phyloP scores from a whole-genome alignment of 2,888 invertebrate genomes.

The Nephrotoma guestfalica region DNA sequence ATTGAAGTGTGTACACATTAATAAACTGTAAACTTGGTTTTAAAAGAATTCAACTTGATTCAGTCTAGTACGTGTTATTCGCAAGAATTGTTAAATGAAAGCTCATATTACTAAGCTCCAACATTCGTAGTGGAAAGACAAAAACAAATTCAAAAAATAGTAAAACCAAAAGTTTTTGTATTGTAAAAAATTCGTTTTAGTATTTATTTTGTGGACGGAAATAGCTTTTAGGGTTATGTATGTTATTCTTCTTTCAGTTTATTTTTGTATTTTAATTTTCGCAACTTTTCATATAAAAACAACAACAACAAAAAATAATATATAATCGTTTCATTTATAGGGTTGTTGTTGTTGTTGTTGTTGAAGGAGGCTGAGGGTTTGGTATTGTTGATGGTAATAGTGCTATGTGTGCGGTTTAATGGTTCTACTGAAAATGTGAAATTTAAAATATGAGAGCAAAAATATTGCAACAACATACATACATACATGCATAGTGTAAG shows the following conservation, averaged over 20 bases:
- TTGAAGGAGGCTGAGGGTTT: background rate
- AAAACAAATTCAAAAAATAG: background rate
- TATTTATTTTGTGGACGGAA: background rate
- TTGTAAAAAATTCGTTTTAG: background rate
- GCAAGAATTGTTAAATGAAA: background rate
- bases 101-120: background rate
- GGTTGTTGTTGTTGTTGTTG: background rate
- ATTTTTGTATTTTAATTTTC: background rate
- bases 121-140: background rate
- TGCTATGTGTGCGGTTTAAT: background rate
- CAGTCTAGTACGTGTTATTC: background rate
- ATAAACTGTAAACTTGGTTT: no score
- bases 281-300: background rate
- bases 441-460: background rate
- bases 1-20: no score
- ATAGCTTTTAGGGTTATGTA: background rate
- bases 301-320: background rate
- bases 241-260: background rate
- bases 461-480: background rate
- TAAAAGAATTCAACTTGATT: background rate
- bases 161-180: background rate
- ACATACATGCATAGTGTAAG: background rate
- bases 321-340: background rate
- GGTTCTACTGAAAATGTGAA: background rate
- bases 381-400: background rate